Evolutionary conservation across 2,888 invertebrate genomes (phyloP), one percentile per base, ranked within the genome.

Genomic region (Epirrita christyi): DNA sequence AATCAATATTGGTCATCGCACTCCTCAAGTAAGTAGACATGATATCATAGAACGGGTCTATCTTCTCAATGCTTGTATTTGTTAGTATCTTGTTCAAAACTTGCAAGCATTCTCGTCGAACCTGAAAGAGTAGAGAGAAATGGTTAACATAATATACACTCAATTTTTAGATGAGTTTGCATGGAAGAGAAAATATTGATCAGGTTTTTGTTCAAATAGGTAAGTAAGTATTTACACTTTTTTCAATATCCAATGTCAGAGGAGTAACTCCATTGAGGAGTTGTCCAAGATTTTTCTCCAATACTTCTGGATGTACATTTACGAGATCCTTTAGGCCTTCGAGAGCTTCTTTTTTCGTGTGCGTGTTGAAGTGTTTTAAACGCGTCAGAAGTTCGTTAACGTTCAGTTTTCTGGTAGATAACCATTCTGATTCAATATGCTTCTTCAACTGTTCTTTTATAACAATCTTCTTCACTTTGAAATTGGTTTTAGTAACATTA

Each of bases 1-100:
- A 93, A 77, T 96, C 94, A 58, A 98, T 96, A 73, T 98, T 97
- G 0, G 97, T 98, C 97, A 98, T 97, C 0, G 97, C 96, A 88
- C 98, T 98, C 50, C 95, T 94, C 44, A 98, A 83, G 81, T 97
- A 96, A 0, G 96, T 96, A 14, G 95, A 94, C 59, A 98, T 86
- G 6, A 96, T 92, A 61, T 95, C 94, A 76, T 96, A 96, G 80
- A 97, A 97, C 8, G 97, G 97, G 38, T 92, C 80, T 10, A 96
- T 80, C 68, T 94, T 94, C 8, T 92, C 91, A 57, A 85, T 54
- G 8, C 72, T 61, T 1, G 82, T 77, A 66, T 83, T 85, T 21
- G 83, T 80, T 2, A 94, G 77, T 51, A 94, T 86, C 15, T 92
- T 70, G 66, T 92, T 88, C 3, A 95, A 70, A 7, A 93, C 92